phyloP scores from a whole-genome alignment of 2,888 invertebrate species.

The Xestobium rufovillosum region DNA sequence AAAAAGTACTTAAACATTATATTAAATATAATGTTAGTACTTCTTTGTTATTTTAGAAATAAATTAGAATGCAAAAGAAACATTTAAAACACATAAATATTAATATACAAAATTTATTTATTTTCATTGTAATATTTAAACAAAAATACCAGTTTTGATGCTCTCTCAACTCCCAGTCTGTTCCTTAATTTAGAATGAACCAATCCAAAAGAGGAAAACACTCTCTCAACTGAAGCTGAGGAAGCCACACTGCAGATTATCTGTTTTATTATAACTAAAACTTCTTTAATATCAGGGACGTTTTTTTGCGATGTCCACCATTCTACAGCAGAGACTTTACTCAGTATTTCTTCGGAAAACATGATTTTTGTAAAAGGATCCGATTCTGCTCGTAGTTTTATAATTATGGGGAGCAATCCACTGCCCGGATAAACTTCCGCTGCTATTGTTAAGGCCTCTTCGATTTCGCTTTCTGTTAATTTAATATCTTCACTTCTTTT shows the following conservation, averaged over 20 bases:
- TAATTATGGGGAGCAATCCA: background rate
- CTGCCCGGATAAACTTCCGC: background rate
- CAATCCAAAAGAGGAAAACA: background rate
- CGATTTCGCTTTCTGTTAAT: background rate
- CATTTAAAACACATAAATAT: too few relatives aligned
- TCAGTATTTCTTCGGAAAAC: background rate
- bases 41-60: too few relatives aligned
- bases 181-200: conserved; percentile 15
- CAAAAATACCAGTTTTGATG: too few relatives aligned
- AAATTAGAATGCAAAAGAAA: too few relatives aligned
- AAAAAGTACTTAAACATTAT: too few relatives aligned
- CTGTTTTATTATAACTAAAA: background rate
- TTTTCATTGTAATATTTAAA: conserved; percentile 16
- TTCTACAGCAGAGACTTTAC: background rate
- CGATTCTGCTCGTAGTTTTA: background rate
- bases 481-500: too few relatives aligned
- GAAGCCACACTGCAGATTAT: background rate
- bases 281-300: background rate
- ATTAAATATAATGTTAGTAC: too few relatives aligned
- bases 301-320: conserved; percentile 1
- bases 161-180: too few relatives aligned
- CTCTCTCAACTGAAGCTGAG: conserved; percentile 1
- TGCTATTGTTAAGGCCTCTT: background rate
- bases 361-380: background rate
- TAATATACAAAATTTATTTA: too few relatives aligned